Evolutionary conservation across 1,140 invertebrate genomes (phyloP), one percentile per base, ranked within the genome.

Genomic region (Bombus balteatus): DNA sequence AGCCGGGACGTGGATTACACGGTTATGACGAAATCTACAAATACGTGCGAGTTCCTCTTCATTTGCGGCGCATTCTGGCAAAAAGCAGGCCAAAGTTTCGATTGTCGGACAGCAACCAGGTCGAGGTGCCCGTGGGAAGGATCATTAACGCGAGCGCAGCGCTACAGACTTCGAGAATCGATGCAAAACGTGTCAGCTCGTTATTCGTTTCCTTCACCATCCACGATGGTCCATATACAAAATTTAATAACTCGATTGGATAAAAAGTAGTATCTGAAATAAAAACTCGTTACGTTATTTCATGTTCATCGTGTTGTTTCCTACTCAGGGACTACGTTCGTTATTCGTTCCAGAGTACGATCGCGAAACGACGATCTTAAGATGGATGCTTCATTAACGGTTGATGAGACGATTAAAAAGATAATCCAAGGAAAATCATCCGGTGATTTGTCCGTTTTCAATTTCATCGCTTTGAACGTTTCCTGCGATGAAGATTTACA

Each of bases 21-120:
- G 70, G 75, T 70, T 68, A 72, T 5, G 85, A 28, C 43, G n/a
- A 53, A 72, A 12, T 41, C 34, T 87, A 86, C 76, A 87, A 87
- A 82, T 81, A 86, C 57, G 18, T 37, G 53, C 32, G 41, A 34
- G 22, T 34, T 57, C 22, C 71, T 59, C 43, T n/a, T 59, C 47
- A n/a, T 73, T 62, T 39, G 32, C 43, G 8, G 75, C 43, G 4
- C 37, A 22, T 53, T 18, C 12, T 2, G 39, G 37, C 28, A 41
- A 66, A 78, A 78, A 78, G 18, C 10, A 18, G 32, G 53, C 10
- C 15, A 4, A 32, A 59, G 59, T 78, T 65, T 28, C 59, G 39
- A 78, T 78, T 41, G 59, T 78, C 59, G 32, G 10, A 22, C 43
- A 22, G n/a, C 10, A 75, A 75, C 12, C 22, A 37, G 32, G 43